These are phyloP conservation scores for Tanypteryx hageni DNA, from an alignment of 2,888 invertebrate species.

Conservation along the genomic window DNA sequence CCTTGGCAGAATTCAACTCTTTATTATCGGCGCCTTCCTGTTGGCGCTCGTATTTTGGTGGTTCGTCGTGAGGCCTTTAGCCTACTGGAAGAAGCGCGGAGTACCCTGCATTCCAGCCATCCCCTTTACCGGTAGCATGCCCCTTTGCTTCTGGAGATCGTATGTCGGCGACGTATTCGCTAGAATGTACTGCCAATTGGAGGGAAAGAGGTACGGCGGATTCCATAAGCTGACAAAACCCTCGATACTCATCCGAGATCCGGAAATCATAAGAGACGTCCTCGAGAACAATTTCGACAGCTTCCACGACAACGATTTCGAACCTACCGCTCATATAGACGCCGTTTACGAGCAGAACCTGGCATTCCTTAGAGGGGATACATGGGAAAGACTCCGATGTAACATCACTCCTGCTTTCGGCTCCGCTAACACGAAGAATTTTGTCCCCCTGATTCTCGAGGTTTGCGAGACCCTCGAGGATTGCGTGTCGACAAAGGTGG, in stretches of 20 bases:
- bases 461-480: conserved; percentile 72
- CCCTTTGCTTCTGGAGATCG: conserved; percentile 19
- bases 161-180: conserved; percentile 19
- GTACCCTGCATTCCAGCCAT: conserved; percentile 72
- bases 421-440: neutral
- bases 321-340: neutral
- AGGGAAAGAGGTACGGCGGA: conserved; percentile 39
- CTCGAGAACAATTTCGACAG: conserved; percentile 26
- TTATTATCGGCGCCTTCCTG: neutral
- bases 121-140: conserved; percentile 25
- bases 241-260: conserved; percentile 40
- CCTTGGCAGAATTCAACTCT: neutral
- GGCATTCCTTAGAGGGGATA: neutral
- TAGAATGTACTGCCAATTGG: neutral
- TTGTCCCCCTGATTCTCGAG: conserved; percentile 8
- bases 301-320: conserved; percentile 47
- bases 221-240: conserved; percentile 39
- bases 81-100: conserved; percentile 73
- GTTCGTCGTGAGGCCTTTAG: conserved; percentile 13
- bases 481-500: conserved; percentile 40
- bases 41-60: conserved; percentile 27
- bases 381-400: neutral
- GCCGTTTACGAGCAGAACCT: conserved; percentile 11
- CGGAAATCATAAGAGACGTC: conserved; percentile 26
- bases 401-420: neutral